Base-by-base conservation (phyloP, 23 tunicate species). In the Ascidia mentula region DNA sequence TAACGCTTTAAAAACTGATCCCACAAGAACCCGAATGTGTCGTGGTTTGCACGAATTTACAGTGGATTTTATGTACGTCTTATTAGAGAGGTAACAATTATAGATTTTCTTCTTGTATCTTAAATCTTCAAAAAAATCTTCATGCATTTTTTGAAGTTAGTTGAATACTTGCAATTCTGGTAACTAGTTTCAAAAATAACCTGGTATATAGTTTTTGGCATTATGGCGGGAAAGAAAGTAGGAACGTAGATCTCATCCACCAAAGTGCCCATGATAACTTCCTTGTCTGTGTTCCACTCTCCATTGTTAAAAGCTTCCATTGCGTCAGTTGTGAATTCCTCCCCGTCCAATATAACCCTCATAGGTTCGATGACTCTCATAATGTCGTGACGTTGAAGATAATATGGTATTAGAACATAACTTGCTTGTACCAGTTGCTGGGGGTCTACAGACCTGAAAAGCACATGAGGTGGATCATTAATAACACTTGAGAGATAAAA, bases 271-370 rank as follows among this genome's bases (percentile, higher is more conserved):
- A 87, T 81, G 31, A 87, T 81, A 1, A 87, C 61, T 36, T 76
- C 86, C 38, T 81, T 81, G 0, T 81, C 72, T 0, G 36, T 75
- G 31, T 87, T 59, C 86, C 92, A 87, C 3, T 69, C 36, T 13
- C 92, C 92, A 35, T 45, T 28, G 33, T 59, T 80, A 40, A 87
- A 76, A 35, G 34, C 35, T 24, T 76, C 78, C 73, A 81, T 26
- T 33, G 92, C 86, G 31, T 75, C 77, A 3, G 75, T 61, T 1
- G 82, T 79, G 40, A 87, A 81, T 32, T 87, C 92, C 5, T 35
- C 80, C 0, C 78, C 86, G 46, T 87, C 92, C 42, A 81, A 15
- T 2, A 80, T 40, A 20, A 80, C 81, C 6, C 86, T 75, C 46
- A 39, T 80, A 2, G 92, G 92, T 45, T 87, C 86, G 33, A 73